Evolutionary conservation across 2,113 vertebrate species (phyloP).

Genomic region (human): GRCh38 chr11:88188501-88189000

Average conservation of each 20-base stretch:
- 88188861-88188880: constrained; percentile 60
- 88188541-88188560: neutral
- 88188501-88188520: neutral
- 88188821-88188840: constrained; percentile 55
- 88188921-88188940: constrained; percentile 76
- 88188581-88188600: neutral
- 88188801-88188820: constrained; percentile 41
- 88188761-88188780: neutral
- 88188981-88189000: constrained; percentile 61
- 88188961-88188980: constrained; percentile 76
- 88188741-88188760: neutral
- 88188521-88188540: neutral
- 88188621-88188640: neutral
- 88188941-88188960: constrained; percentile 70
- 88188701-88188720: neutral
- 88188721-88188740: neutral
- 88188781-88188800: neutral
- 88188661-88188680: neutral
- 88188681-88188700: neutral
- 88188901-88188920: constrained; percentile 72
- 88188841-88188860: constrained; percentile 10
- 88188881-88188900: constrained; percentile 38
- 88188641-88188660: neutral
- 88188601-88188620: neutral
- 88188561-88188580: neutral